These are phyloP conservation scores for Anhinga rufa DNA, from an alignment of 2,113 vertebrate species.

Conservation along the genomic window DNA sequence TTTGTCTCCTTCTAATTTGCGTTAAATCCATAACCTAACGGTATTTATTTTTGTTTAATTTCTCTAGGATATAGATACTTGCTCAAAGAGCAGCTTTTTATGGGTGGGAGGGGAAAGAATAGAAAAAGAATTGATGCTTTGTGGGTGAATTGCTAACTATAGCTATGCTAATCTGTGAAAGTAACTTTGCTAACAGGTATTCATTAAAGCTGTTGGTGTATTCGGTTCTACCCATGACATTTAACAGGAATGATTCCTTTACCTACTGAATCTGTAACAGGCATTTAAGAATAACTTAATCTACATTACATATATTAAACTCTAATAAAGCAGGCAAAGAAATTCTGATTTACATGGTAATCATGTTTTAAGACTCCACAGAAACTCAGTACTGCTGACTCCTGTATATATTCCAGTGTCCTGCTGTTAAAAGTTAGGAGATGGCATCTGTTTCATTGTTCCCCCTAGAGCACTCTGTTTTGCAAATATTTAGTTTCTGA, in stretches of 20 bases:
- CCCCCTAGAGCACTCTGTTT: neutral
- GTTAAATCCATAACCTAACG: neutral
- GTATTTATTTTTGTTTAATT: neutral
- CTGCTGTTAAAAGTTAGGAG: neutral
- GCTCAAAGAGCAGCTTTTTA: neutral
- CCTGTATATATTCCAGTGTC: neutral
- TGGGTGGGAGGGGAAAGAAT: neutral
- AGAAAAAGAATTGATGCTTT: neutral
- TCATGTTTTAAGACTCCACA: neutral
- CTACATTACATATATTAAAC: neutral
- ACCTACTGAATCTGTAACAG: neutral
- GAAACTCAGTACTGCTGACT: neutral
- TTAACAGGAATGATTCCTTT: neutral
- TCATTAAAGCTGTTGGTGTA: neutral
- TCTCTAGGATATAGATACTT: neutral
- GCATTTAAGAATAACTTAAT: neutral
- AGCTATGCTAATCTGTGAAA: neutral
- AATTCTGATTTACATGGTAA: neutral
- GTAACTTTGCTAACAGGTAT: neutral
- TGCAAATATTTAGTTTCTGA: neutral
- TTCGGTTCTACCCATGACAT: neutral
- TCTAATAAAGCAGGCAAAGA: neutral
- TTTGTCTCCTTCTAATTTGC: neutral
- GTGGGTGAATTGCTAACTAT: neutral
- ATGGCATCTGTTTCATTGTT: neutral